A percentile compares a stretch with the other conserved stretches of the same genome.
Evolutionary conservation across 2,113 vertebrate species (phyloP).

Genomic region (Phaethon lepturus): DNA sequence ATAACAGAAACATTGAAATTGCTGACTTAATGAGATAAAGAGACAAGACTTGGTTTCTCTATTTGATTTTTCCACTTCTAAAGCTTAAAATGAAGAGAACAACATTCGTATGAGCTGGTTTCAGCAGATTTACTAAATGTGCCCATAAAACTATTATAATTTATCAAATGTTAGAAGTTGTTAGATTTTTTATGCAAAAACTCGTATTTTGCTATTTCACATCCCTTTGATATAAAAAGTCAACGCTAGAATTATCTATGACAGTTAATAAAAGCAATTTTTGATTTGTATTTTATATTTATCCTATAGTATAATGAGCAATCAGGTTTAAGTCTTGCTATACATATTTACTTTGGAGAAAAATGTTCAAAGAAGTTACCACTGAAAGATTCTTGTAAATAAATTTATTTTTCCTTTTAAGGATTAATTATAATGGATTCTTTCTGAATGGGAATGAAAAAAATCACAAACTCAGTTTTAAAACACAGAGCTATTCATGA

Average conservation of each 20-base stretch:
- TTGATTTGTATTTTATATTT: not conserved
- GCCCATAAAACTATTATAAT: not conserved
- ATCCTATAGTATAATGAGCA: not conserved
- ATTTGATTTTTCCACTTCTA: not conserved
- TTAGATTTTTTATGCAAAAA: not conserved
- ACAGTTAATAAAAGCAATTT: not conserved
- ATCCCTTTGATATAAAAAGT: not conserved
- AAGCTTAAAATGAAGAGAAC: not conserved
- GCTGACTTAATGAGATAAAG: not conserved
- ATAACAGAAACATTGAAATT: not conserved
- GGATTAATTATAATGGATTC: conserved; percentile 28
- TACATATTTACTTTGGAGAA: not conserved
- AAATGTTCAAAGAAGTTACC: not conserved
- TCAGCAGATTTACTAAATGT: not conserved
- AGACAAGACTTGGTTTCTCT: not conserved
- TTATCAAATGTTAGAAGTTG: not conserved
- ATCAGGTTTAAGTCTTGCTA: not conserved
- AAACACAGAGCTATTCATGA: conserved; percentile 32
- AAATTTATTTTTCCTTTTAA: not conserved
- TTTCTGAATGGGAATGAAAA: conserved; percentile 20
- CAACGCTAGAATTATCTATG: not conserved
- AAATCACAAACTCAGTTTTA: conserved; percentile 19
- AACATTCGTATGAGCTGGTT: not conserved
- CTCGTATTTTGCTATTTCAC: not conserved
- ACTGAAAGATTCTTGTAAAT: not conserved